Percentiles rank a stretch among this genome's conserved stretches.
phyloP scores from a whole-genome alignment of 2,113 vertebrate species.

The Pyxicephalus adspersus region DNA sequence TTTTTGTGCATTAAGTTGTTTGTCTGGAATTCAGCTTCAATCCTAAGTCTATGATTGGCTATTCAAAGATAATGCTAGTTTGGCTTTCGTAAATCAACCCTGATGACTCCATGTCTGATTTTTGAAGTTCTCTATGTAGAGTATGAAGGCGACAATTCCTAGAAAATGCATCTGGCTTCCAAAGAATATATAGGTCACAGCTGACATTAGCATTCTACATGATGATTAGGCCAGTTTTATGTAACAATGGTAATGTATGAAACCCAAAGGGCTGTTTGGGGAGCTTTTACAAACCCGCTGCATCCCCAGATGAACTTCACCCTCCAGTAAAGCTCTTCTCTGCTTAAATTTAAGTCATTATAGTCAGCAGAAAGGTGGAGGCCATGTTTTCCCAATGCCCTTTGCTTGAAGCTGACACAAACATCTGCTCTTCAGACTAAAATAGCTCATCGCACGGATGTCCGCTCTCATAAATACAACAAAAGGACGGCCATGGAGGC shows the following conservation, averaged over 20 bases:
- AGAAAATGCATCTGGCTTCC: background rate
- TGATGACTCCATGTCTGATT: too few relatives aligned
- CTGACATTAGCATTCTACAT: background rate
- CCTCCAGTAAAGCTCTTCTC: background rate
- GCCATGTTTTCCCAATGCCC: background rate
- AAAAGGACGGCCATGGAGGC: background rate
- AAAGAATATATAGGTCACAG: background rate
- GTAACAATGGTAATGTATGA: background rate
- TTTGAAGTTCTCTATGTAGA: too few relatives aligned
- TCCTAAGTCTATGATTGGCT: too few relatives aligned
- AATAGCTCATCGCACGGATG: background rate
- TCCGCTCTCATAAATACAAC: background rate
- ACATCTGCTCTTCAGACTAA: background rate
- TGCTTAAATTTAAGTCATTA: too few relatives aligned
- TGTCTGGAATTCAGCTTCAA: too few relatives aligned
- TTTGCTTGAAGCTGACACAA: background rate
- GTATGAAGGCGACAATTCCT: background rate
- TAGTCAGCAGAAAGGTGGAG: background rate
- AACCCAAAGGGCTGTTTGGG: background rate
- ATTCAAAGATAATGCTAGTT: too few relatives aligned
- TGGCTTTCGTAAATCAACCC: too few relatives aligned
- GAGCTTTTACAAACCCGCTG: background rate
- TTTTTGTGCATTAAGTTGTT: too few relatives aligned
- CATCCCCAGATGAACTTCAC: background rate
- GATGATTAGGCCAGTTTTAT: background rate